Percentiles rank a stretch among this genome's conserved stretches.
Evolutionary conservation across 2,113 vertebrate species (phyloP).

Genomic region (Laterallus jamaicensis): DNA sequence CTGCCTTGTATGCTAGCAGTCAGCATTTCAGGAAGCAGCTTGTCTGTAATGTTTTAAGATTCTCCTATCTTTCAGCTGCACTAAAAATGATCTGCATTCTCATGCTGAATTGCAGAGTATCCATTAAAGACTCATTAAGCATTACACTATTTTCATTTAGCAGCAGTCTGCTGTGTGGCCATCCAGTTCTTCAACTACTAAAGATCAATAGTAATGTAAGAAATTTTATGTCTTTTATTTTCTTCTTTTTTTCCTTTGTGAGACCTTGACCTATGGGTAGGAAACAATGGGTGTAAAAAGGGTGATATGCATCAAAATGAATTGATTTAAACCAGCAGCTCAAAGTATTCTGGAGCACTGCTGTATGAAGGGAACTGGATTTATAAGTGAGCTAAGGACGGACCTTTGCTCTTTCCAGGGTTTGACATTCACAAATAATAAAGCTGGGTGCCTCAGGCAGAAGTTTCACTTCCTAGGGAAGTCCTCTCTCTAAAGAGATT

Average conservation of each 20-base stretch:
- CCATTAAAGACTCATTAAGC: background rate
- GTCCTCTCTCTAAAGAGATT: background rate
- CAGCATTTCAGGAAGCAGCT: background rate
- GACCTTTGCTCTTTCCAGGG: background rate
- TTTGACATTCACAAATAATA: background rate
- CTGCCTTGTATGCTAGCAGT: fast-evolving
- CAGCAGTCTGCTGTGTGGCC: background rate
- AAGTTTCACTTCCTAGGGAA: background rate
- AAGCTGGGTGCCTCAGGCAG: background rate
- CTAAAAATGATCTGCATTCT: background rate
- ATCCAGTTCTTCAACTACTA: background rate
- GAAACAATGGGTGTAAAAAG: background rate
- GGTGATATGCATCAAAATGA: fast-evolving
- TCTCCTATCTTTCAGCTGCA: background rate
- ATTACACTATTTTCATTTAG: background rate
- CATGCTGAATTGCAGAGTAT: background rate
- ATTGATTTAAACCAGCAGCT: background rate
- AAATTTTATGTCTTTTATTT: background rate
- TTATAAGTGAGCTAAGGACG: background rate
- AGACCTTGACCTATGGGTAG: background rate
- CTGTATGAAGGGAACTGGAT: background rate
- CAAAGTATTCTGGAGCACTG: background rate
- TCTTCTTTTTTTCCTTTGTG: background rate
- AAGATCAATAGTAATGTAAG: background rate
- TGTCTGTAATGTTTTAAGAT: background rate